Conservation (phyloP, 1,140 invertebrate species). For the Psix sp. region DNA sequence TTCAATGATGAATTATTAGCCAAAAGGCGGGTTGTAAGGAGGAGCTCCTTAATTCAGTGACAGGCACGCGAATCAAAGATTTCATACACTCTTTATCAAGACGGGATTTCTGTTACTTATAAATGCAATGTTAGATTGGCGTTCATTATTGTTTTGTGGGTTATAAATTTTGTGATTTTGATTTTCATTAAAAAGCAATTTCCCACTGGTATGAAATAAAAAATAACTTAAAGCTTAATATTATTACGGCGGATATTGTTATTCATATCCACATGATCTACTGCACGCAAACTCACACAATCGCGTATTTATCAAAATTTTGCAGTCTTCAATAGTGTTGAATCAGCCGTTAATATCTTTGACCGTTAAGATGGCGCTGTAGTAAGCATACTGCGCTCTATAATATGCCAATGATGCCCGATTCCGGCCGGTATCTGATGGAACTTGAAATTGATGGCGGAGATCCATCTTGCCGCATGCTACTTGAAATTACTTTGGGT, state of each 20-base stretch:
- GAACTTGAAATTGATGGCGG: conserved; percentile 58
- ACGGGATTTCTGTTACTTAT: conserved; percentile 31
- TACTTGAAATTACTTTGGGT: conserved; percentile 57
- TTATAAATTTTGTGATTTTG: too few species aligned
- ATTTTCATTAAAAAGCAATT: conserved; percentile 62
- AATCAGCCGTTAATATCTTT: conserved; percentile 63
- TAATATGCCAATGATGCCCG: conserved; percentile 44
- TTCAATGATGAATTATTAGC: conserved; percentile 39
- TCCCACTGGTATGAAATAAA: conserved; percentile 37
- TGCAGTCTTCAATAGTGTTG: conserved; percentile 63
- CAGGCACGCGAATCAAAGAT: conserved; percentile 53
- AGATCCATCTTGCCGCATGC: conserved; percentile 62
- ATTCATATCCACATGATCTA: conserved; percentile 3
- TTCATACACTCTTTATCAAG: conserved; percentile 32
- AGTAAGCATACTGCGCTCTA: conserved; percentile 42
- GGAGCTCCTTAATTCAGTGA: conserved; percentile 31
- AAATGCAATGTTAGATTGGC: conserved; percentile 11
- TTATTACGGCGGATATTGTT: conserved; percentile 3
- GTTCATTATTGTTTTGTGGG: conserved; percentile 31
- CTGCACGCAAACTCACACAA: conserved; percentile 21
- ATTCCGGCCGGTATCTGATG: conserved; percentile 45
- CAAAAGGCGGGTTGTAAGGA: conserved; percentile 16
- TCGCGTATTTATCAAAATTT: conserved; percentile 63
- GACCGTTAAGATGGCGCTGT: conserved; percentile 64
- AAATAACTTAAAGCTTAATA: too few species aligned